Percentiles rank a stretch among this genome's conserved stretches.
Evolutionary conservation across 2,888 invertebrate species (phyloP).

Genomic region (Xanthia icteritia): DNA sequence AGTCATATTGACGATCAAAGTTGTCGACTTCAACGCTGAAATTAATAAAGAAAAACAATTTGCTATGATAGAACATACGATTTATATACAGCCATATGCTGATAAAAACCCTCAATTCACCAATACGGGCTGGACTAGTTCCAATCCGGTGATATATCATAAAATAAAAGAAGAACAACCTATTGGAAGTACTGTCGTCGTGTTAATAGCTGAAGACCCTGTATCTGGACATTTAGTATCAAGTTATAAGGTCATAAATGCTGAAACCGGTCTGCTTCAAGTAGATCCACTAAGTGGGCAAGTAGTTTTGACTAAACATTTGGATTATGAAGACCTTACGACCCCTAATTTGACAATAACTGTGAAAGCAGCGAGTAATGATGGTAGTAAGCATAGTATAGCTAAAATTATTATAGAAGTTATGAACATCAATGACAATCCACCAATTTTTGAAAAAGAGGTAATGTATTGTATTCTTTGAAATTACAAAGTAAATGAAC

Average conservation of each 20-base stretch:
- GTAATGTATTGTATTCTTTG: constrained; percentile 74
- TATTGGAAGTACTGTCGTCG: constrained; percentile 93
- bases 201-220: constrained; percentile 93
- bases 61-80: constrained; percentile 92
- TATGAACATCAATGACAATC: constrained; percentile 94
- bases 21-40: constrained; percentile 93
- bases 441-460: constrained; percentile 92
- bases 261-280: constrained; percentile 89
- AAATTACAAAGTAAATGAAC: background rate
- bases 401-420: constrained; percentile 93
- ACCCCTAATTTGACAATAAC: constrained; percentile 90
- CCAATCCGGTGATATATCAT: constrained; percentile 92
- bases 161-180: constrained; percentile 94
- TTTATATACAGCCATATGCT: constrained; percentile 94
- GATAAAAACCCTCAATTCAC: constrained; percentile 94
- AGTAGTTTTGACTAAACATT: constrained; percentile 92
- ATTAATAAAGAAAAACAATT: constrained; percentile 92
- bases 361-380: constrained; percentile 89
- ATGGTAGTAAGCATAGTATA: constrained; percentile 90
- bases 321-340: constrained; percentile 94
- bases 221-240: constrained; percentile 91
- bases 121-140: constrained; percentile 93
- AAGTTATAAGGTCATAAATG: constrained; percentile 90
- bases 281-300: constrained; percentile 93
- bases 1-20: constrained; percentile 93